A percentile compares a stretch with the other conserved stretches of the same genome.
These are phyloP conservation scores for Plagiodera versicolora DNA, from an alignment of 2,888 invertebrate species.

Conservation along the genomic window DNA sequence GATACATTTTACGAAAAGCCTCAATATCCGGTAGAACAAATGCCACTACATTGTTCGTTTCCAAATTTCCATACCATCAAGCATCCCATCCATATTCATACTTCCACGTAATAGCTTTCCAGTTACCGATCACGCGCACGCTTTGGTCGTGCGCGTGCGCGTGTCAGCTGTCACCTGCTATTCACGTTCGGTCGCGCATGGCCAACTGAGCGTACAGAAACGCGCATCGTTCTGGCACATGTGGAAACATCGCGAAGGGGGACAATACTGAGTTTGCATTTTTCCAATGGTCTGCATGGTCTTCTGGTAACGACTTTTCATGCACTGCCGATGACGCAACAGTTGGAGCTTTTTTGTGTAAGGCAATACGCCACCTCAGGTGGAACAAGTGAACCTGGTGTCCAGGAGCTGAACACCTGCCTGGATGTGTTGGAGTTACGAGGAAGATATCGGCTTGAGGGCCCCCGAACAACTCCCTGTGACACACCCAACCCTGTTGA, in stretches of 20 bases:
- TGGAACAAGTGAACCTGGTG: slow-evolving; percentile 22
- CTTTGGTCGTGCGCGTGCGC: slow-evolving; percentile 29
- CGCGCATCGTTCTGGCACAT: neutral
- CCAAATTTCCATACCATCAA: neutral
- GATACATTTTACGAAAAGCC: too few relatives aligned
- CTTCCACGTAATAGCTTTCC: slow-evolving; percentile 6
- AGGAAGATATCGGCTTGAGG: too few relatives aligned
- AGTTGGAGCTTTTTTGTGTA: slow-evolving; percentile 23
- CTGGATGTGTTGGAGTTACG: neutral
- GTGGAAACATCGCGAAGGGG: slow-evolving; percentile 11
- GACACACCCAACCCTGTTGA: neutral
- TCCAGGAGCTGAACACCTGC: slow-evolving; percentile 4
- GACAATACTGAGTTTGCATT: slow-evolving; percentile 33
- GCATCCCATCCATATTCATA: neutral
- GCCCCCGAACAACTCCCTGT: neutral
- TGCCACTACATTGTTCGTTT: too few relatives aligned
- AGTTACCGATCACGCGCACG: slow-evolving; percentile 8
- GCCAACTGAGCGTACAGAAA: slow-evolving; percentile 16
- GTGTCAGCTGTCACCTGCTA: slow-evolving; percentile 41
- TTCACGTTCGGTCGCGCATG: slow-evolving; percentile 31
- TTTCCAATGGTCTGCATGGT: slow-evolving; percentile 25
- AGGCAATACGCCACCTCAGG: slow-evolving; percentile 17
- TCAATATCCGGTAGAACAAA: too few relatives aligned
- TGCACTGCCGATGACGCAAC: slow-evolving; percentile 25
- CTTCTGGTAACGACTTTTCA: slow-evolving; percentile 31